Evolutionary conservation across 2,797 vertebrate genomes (phyloP).

Genomic region (Diplodus sargus): DNA sequence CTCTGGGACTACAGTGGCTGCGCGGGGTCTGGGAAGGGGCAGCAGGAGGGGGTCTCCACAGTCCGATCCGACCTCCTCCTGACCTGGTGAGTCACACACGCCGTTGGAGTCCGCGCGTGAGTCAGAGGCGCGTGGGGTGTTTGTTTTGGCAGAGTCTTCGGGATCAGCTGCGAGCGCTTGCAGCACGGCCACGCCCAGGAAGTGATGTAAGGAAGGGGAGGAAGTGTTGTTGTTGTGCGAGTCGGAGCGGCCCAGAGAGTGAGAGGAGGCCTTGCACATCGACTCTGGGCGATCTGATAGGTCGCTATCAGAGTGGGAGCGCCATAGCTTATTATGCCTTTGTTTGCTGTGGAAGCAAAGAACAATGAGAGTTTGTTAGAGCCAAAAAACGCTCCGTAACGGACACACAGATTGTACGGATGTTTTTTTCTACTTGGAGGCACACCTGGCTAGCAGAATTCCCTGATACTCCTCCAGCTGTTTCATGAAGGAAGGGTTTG

Average conservation of each 20-base stretch:
- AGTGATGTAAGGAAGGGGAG: conserved; percentile 87
- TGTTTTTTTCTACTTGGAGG: not conserved
- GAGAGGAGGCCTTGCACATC: conserved; percentile 77
- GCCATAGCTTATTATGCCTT: conserved; percentile 97
- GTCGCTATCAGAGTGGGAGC: conserved; percentile 95
- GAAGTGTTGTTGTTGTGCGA: conserved; percentile 81
- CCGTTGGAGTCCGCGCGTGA: conserved; percentile 78
- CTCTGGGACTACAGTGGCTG: conserved; percentile 89
- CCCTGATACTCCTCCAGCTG: conserved; percentile 99
- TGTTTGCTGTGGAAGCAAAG: conserved; percentile 89
- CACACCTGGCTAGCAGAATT: conserved; percentile 95
- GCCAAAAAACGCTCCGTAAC: not conserved
- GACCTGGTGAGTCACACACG: conserved; percentile 71
- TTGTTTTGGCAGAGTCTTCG: conserved; percentile 24
- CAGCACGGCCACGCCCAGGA: conserved; percentile 86
- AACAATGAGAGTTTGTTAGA: not conserved
- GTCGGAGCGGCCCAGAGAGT: conserved; percentile 70
- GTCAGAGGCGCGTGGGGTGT: conserved; percentile 44
- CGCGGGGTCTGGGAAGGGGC: conserved; percentile 85
- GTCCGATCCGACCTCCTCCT: conserved; percentile 65
- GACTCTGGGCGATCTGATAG: conserved; percentile 90
- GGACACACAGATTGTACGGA: not conserved
- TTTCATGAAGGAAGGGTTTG: conserved; percentile 97
- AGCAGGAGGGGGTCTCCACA: conserved; percentile 74
- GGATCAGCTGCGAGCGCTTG: conserved; percentile 78